Evolutionary conservation across 2,113 vertebrate genomes (phyloP).

Genomic region (Chloropsis hardwickii): DNA sequence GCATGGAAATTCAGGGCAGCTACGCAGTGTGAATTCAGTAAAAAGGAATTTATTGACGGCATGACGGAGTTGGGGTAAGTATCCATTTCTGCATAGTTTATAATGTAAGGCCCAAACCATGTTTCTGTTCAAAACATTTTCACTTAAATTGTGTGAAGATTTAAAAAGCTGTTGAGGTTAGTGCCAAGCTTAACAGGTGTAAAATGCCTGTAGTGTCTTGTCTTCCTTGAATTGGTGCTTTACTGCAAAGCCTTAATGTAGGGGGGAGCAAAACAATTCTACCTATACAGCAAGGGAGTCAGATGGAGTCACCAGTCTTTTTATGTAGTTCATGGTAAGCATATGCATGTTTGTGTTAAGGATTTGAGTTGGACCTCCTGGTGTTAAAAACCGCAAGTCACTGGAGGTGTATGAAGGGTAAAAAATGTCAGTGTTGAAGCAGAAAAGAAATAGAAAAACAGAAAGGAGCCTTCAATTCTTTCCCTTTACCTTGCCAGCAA

Average conservation of each 20-base stretch:
- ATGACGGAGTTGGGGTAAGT: slow-evolving; percentile 94
- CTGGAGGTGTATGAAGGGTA: background rate
- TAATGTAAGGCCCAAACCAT: background rate
- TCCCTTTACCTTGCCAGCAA: background rate
- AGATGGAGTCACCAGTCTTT: background rate
- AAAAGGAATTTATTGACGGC: slow-evolving; percentile 94
- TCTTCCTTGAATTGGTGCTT: background rate
- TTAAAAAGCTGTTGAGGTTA: background rate
- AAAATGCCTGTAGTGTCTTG: background rate
- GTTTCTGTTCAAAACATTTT: background rate
- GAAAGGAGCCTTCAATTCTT: background rate
- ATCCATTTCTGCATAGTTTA: background rate
- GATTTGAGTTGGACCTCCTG: background rate
- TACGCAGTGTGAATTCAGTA: slow-evolving; percentile 95
- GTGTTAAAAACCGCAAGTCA: background rate
- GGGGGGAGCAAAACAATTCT: too few species aligned
- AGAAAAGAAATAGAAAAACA: background rate
- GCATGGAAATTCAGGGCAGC: slow-evolving; percentile 95
- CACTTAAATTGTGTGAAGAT: background rate
- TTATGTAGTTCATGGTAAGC: background rate
- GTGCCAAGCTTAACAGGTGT: background rate
- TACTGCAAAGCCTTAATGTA: background rate
- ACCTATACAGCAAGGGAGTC: background rate
- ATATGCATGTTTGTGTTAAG: background rate
- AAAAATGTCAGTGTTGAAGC: background rate